A percentile compares a stretch with the other conserved stretches of the same genome.
Evolutionary conservation across 2,113 vertebrate species (phyloP).

Genomic region (Epinephelus lanceolatus): DNA sequence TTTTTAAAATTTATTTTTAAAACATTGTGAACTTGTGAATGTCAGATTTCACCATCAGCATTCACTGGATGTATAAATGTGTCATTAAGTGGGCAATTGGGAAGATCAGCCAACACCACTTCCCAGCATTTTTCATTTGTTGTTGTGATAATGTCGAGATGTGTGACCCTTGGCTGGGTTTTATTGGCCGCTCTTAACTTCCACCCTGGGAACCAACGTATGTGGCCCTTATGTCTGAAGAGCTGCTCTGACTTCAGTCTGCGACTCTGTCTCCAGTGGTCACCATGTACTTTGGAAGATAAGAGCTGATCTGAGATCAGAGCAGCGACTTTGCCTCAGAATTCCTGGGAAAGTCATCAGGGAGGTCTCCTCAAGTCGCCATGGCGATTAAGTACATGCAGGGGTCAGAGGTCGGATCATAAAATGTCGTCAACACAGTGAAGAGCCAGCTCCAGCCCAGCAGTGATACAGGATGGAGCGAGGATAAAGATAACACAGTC

Average conservation of each 20-base stretch:
- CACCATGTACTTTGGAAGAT: neutral
- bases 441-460: constrained; percentile 11
- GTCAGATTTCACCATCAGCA: neutral
- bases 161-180: constrained; percentile 47
- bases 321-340: constrained; percentile 4
- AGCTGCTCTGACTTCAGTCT: constrained; percentile 32
- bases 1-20: no score
- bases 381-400: constrained; percentile 52
- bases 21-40: no score
- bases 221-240: constrained; percentile 20
- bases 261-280: neutral
- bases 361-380: constrained; percentile 48
- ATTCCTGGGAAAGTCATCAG: constrained; percentile 68
- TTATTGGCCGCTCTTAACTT: constrained; percentile 35
- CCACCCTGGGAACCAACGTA: constrained; percentile 60
- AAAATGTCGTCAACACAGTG: constrained; percentile 59
- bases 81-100: neutral
- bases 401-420: constrained; percentile 63
- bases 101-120: constrained; percentile 10
- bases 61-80: constrained; percentile 6
- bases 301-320: constrained; percentile 48
- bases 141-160: constrained; percentile 46
- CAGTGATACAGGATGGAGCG: constrained; percentile 35
- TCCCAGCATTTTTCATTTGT: constrained; percentile 49
- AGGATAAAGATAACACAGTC: constrained; percentile 55